phyloP scores from a whole-genome alignment of 2,797 vertebrate species.

The Malurus leucopterus region DNA sequence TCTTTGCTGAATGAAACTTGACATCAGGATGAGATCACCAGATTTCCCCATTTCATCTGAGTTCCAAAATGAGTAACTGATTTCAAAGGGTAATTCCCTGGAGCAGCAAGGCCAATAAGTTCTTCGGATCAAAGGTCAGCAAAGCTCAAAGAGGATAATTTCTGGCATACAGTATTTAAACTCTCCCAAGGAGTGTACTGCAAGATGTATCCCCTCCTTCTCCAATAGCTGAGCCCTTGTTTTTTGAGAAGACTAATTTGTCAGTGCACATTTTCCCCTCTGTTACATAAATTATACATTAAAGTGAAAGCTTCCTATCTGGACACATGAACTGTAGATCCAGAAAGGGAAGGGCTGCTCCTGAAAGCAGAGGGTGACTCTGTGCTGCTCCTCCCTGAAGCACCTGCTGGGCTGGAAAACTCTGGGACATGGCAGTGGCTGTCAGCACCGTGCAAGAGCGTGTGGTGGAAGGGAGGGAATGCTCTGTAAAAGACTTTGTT shows the following conservation, averaged over 20 bases:
- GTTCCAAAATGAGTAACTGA: slow-evolving; percentile 50
- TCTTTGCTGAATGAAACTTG: slow-evolving; percentile 36
- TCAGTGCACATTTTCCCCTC: slow-evolving; percentile 19
- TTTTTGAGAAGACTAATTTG: slow-evolving; percentile 54
- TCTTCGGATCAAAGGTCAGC: slow-evolving; percentile 56
- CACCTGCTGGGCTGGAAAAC: not conserved
- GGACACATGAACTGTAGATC: not conserved
- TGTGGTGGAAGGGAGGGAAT: not conserved
- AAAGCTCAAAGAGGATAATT: slow-evolving; percentile 46
- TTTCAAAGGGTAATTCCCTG: slow-evolving; percentile 54
- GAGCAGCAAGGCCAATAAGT: slow-evolving; percentile 44
- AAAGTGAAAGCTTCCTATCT: slow-evolving; percentile 27
- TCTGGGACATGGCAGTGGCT: not conserved
- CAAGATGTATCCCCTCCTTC: slow-evolving; percentile 38
- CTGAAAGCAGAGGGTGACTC: not conserved
- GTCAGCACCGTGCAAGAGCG: not conserved
- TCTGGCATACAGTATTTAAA: slow-evolving; percentile 52
- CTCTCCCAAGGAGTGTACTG: slow-evolving; percentile 38
- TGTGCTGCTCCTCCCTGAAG: not conserved
- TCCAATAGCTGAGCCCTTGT: slow-evolving; percentile 8
- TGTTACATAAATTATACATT: slow-evolving; percentile 41
- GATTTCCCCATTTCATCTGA: slow-evolving; percentile 38
- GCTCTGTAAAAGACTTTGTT: fast-evolving
- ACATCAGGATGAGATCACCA: slow-evolving; percentile 59
- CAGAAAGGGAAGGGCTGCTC: not conserved